Conservation (phyloP, 92 coral and sea anemone genomes). For the Palythoa grandis region DNA sequence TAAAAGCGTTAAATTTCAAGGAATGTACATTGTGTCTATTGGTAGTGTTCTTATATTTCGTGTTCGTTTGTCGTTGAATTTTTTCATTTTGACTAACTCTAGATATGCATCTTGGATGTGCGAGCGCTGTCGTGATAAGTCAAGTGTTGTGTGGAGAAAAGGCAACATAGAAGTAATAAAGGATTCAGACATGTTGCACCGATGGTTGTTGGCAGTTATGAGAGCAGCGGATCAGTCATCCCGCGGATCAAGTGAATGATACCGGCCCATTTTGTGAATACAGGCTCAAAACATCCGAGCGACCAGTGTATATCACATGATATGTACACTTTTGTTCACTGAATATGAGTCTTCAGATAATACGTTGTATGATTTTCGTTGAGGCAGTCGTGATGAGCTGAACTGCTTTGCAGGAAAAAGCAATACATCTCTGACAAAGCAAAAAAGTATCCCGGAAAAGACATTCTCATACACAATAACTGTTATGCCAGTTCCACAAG, state of each 20-base stretch:
- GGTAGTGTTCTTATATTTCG: too few relatives aligned
- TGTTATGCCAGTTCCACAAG: too few relatives aligned
- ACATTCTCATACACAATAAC: not conserved
- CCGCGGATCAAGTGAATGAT: not conserved
- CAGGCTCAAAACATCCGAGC: not conserved
- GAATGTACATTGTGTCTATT: too few relatives aligned
- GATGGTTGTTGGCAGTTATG: not conserved
- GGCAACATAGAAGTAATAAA: not conserved
- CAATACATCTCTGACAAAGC: not conserved
- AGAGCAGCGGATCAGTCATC: not conserved
- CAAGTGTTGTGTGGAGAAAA: not conserved
- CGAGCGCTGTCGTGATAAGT: slow-evolving; percentile 18
- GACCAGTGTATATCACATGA: not conserved
- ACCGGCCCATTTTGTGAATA: not conserved
- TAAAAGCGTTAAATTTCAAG: too few relatives aligned
- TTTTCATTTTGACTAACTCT: not conserved
- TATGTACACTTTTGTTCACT: not conserved
- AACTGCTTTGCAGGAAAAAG: not conserved
- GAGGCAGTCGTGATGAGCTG: not conserved
- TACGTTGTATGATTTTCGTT: not conserved
- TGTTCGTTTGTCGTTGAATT: not conserved
- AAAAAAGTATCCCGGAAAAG: not conserved
- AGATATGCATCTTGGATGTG: slow-evolving; percentile 41
- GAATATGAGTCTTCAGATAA: not conserved
- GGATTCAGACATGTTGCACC: not conserved